Evolutionary conservation across 2,797 vertebrate species (phyloP).

Genomic region (Oreortyx pictus): DNA sequence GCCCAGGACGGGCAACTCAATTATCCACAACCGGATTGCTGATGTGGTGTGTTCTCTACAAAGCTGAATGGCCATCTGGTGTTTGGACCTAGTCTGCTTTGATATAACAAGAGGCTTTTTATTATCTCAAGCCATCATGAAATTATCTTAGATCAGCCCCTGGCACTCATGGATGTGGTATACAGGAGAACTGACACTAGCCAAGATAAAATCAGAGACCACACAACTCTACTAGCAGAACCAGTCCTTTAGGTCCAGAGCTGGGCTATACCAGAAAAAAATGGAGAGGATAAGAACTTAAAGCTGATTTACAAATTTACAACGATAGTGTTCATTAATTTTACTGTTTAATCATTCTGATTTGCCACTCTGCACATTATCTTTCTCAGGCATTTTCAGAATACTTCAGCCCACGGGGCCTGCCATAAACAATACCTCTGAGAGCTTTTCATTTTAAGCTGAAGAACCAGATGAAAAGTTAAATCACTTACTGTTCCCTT

Average conservation of each 20-base stretch:
- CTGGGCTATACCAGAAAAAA: neutral
- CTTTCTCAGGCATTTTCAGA: slow-evolving; percentile 21
- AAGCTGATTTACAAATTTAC: slow-evolving; percentile 2
- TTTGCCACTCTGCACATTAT: neutral
- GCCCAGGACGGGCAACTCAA: neutral
- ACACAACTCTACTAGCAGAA: neutral
- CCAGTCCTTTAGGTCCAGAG: neutral
- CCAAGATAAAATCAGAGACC: neutral
- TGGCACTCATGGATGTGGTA: neutral
- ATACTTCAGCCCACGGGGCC: slow-evolving; percentile 3
- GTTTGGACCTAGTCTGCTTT: neutral
- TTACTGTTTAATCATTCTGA: slow-evolving; percentile 16
- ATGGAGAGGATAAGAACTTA: neutral
- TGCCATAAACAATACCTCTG: slow-evolving; percentile 46
- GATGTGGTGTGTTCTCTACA: neutral
- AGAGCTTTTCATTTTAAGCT: slow-evolving; percentile 51
- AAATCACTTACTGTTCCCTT: slow-evolving; percentile 49
- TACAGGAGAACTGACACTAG: neutral
- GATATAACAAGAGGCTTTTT: neutral
- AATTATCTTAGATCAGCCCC: slow-evolving; percentile 32
- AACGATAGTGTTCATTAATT: slow-evolving; percentile 37
- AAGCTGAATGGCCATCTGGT: slow-evolving; percentile 31
- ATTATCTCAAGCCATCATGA: neutral
- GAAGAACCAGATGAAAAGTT: slow-evolving; percentile 42
- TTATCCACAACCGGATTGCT: neutral